Evolutionary conservation across 2,797 vertebrate genomes (phyloP).

Genomic region (Gymnopithys bicolor): DNA sequence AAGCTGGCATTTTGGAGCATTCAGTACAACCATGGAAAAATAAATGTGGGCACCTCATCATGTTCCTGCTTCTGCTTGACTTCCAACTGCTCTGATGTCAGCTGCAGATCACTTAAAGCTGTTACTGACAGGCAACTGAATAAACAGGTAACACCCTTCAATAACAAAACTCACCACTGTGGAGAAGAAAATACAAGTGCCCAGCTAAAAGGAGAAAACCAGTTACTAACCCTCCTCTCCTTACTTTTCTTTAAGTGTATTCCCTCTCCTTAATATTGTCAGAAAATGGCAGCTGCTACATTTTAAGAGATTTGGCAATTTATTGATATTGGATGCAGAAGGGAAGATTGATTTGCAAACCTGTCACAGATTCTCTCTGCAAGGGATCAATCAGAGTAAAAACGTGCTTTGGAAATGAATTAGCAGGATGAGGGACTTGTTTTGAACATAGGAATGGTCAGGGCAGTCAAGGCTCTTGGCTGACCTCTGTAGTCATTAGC

Average conservation of each 20-base stretch:
- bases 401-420: slow-evolving; percentile 31
- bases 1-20: neutral
- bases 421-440: neutral
- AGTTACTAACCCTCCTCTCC: neutral
- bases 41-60: neutral
- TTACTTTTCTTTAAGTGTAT: neutral
- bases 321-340: neutral
- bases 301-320: neutral
- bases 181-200: neutral
- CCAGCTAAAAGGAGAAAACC: neutral
- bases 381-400: slow-evolving; percentile 6
- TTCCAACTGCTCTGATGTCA: neutral
- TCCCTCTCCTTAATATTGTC: neutral
- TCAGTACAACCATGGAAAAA: neutral
- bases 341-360: slow-evolving; percentile 31
- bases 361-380: slow-evolving; percentile 17
- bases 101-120: neutral
- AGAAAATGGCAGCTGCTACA: neutral
- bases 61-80: neutral
- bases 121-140: neutral
- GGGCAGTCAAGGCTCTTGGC: neutral
- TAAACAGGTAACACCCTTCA: neutral
- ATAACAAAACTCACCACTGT: neutral
- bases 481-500: neutral
- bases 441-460: neutral